Percentiles rank a stretch among this genome's conserved stretches.
Evolutionary conservation across 2,888 invertebrate genomes (phyloP).

Genomic region (Agonopterix arenella): DNA sequence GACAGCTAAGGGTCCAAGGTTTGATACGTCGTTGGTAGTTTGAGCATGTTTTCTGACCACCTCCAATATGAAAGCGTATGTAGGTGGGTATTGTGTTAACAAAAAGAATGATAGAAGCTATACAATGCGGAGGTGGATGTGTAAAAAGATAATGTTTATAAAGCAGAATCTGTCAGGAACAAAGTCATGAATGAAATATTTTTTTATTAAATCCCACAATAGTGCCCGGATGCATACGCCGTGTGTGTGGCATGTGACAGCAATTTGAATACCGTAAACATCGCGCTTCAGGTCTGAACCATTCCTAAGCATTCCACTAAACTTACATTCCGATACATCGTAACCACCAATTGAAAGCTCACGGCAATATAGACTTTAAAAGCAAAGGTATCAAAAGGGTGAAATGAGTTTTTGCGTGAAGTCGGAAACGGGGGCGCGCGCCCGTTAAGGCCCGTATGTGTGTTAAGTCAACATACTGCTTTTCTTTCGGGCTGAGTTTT

Average conservation of each 20-base stretch:
- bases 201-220: constrained; percentile 29
- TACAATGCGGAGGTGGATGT: background rate
- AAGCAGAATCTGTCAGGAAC: background rate
- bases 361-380: constrained; percentile 48
- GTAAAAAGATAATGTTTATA: too few species aligned
- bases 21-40: too few species aligned
- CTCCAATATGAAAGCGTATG: too few species aligned
- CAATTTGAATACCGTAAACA: constrained; percentile 68
- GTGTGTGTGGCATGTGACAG: constrained; percentile 43
- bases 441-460: constrained; percentile 57
- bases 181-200: constrained; percentile 28
- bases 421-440: constrained; percentile 54
- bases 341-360: constrained; percentile 24
- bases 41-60: too few species aligned
- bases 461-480: constrained; percentile 69
- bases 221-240: constrained; percentile 20
- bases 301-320: constrained; percentile 50
- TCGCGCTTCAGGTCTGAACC: constrained; percentile 52
- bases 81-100: too few species aligned
- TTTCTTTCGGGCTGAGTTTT: constrained; percentile 61
- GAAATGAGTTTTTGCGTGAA: constrained; percentile 41
- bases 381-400: constrained; percentile 47
- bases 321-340: constrained; percentile 27
- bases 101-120: too few species aligned
- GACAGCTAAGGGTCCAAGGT: too few species aligned